Evolutionary conservation across 2,888 invertebrate species (phyloP).

Genomic region (Oeneis ivallda): DNA sequence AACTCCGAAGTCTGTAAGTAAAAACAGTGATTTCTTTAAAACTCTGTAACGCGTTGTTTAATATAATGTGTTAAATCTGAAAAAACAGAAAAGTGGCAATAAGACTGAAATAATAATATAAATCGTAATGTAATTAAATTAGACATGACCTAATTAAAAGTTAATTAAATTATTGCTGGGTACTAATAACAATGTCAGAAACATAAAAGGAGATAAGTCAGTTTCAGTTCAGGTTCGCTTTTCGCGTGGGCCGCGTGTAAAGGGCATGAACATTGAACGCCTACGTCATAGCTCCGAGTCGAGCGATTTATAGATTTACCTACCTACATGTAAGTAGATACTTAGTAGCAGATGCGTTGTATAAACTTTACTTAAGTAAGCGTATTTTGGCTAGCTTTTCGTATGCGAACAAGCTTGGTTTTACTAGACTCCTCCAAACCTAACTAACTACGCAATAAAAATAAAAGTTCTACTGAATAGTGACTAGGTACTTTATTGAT

Average conservation of each 20-base stretch:
- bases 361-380: neutral
- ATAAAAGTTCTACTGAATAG: neutral
- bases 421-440: neutral
- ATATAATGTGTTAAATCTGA: neutral
- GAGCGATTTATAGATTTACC: conserved; percentile 35
- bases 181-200: neutral
- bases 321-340: conserved; percentile 4
- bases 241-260: conserved; percentile 59
- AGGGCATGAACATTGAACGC: conserved; percentile 62
- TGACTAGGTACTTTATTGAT: neutral
- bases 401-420: neutral
- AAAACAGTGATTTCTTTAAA: neutral
- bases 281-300: conserved; percentile 60
- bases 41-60: neutral
- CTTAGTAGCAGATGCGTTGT: conserved; percentile 4
- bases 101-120: neutral
- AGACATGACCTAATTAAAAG: neutral
- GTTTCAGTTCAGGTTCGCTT: conserved; percentile 35
- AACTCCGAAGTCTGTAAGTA: neutral
- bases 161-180: conserved; percentile 3
- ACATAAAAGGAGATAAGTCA: conserved; percentile 26
- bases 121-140: neutral
- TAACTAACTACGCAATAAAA: neutral
- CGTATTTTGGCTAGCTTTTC: neutral
- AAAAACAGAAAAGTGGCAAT: neutral